A percentile compares a stretch with the other conserved stretches of the same genome.
These are phyloP conservation scores for Apomyelois bistriatella DNA, from an alignment of 2,888 invertebrate genomes.

Conservation along the genomic window DNA sequence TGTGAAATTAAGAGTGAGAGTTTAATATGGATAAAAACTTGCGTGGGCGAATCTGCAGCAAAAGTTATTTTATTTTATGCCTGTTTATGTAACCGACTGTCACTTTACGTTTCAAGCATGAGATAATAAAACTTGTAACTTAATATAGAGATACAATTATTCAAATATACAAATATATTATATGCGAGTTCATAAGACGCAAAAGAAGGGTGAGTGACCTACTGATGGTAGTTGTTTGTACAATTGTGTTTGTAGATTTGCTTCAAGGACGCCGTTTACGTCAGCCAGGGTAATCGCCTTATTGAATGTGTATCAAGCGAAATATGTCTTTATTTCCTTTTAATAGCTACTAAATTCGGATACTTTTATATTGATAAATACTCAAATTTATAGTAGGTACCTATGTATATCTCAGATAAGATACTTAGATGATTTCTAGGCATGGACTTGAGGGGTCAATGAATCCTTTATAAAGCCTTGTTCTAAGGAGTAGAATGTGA, in stretches of 20 bases:
- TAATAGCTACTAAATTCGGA: conserved; percentile 29
- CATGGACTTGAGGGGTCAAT: conserved; percentile 17
- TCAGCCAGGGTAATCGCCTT: conserved; percentile 53
- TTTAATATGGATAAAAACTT: no score
- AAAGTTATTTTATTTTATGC: no score
- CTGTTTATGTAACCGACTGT: no score
- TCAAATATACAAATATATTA: no score
- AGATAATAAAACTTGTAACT: no score
- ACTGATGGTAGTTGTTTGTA: conserved; percentile 58
- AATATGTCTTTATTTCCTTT: conserved; percentile 38
- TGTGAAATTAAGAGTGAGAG: no score
- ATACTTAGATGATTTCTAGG: conserved; percentile 12
- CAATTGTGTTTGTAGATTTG: conserved; percentile 68
- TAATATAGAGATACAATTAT: no score
- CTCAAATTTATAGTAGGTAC: conserved; percentile 17
- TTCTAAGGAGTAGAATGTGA: not conserved
- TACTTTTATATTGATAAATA: conserved; percentile 15
- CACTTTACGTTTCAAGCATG: no score
- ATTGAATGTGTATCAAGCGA: conserved; percentile 30
- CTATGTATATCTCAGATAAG: conserved; percentile 18
- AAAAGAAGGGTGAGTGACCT: conserved; percentile 61
- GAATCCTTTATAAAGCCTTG: conserved; percentile 1
- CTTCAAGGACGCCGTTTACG: conserved; percentile 71
- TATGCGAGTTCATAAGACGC: no score
- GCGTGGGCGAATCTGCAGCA: no score